These are phyloP conservation scores for Calliphora vomitoria DNA, from an alignment of 2,888 invertebrate species.

Conservation along the genomic window DNA sequence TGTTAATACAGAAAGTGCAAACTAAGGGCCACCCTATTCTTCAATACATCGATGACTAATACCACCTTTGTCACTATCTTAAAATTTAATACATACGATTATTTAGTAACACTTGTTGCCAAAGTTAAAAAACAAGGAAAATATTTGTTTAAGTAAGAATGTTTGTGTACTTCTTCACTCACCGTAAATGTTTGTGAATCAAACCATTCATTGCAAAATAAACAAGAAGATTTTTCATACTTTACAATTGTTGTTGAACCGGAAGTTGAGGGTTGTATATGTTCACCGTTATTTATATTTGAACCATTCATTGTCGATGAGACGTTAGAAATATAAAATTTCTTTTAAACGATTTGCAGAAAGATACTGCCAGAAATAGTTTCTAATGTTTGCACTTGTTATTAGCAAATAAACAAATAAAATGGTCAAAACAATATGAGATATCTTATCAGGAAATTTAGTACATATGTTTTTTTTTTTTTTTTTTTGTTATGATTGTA, in stretches of 20 bases:
- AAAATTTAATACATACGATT: background rate
- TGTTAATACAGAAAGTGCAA: too few relatives aligned
- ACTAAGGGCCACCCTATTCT: too few relatives aligned
- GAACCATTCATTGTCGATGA: constrained; percentile 53
- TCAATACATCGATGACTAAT: constrained; percentile 16
- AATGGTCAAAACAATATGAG: background rate
- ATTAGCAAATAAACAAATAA: constrained; percentile 26
- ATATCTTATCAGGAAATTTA: constrained; percentile 2
- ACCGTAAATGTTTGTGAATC: constrained; percentile 89
- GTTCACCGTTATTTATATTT: constrained; percentile 44
- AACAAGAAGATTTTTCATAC: constrained; percentile 87
- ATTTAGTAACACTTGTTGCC: background rate
- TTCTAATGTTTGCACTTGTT: background rate
- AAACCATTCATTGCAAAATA: constrained; percentile 89
- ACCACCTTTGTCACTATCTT: background rate
- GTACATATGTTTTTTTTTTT: background rate
- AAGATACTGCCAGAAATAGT: background rate
- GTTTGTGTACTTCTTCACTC: constrained; percentile 62
- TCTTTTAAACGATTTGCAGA: background rate
- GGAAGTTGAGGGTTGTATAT: constrained; percentile 25
- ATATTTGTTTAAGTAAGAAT: background rate
- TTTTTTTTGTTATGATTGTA: background rate
- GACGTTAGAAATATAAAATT: background rate
- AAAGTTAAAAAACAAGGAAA: background rate
- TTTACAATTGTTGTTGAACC: constrained; percentile 82